phyloP scores from a whole-genome alignment of 2,888 invertebrate species.

The Keiferia lycopersicella region DNA sequence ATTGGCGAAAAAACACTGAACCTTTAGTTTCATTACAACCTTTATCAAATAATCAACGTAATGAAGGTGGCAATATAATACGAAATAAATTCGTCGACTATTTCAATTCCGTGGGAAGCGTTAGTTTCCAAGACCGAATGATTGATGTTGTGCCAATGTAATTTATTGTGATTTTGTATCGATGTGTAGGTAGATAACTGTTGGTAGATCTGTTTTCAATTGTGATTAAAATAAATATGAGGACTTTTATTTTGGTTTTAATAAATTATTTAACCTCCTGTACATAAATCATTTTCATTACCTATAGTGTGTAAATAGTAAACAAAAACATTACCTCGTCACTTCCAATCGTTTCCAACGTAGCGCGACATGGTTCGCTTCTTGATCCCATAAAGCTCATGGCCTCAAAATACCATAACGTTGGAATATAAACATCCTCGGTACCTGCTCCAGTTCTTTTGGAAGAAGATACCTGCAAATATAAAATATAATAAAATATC shows the following conservation, averaged over 20 bases:
- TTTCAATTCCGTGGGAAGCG: slow-evolving; percentile 29
- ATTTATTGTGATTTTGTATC: too few species aligned
- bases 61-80: slow-evolving; percentile 21
- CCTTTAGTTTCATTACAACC: too few species aligned
- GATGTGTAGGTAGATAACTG: too few species aligned
- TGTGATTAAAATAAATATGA: too few species aligned
- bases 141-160: slow-evolving; percentile 27
- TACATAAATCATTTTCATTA: too few species aligned
- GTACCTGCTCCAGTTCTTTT: slow-evolving; percentile 29
- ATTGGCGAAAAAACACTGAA: slow-evolving; percentile 22
- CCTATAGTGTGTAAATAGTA: too few species aligned
- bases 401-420: slow-evolving; percentile 30
- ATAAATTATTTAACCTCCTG: too few species aligned
- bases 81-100: slow-evolving; percentile 26
- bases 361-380: slow-evolving; percentile 28
- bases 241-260: too few species aligned
- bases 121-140: slow-evolving; percentile 33
- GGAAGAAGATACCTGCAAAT: too few species aligned
- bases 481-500: too few species aligned
- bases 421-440: slow-evolving; percentile 28
- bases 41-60: slow-evolving; percentile 24
- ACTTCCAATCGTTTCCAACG: slow-evolving; percentile 27
- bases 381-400: slow-evolving; percentile 28
- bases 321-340: slow-evolving; percentile 24
- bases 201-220: too few species aligned